Evolutionary conservation across 2,797 vertebrate genomes (phyloP).

Genomic region (Sitta carolinensis): DNA sequence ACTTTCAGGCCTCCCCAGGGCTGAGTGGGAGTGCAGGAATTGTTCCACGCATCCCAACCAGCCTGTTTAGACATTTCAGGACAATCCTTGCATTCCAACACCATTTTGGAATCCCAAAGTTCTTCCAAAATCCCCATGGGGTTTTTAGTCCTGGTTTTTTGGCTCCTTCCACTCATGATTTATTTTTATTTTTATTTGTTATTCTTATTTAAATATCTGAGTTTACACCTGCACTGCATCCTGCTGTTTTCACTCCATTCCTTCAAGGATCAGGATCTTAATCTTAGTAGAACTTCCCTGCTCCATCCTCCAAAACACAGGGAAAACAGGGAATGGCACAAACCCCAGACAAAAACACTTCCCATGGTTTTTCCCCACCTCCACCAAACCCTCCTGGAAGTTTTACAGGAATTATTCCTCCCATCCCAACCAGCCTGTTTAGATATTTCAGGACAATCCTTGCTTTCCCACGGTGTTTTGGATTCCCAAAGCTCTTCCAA

Average conservation of each 20-base stretch:
- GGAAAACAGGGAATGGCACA: neutral
- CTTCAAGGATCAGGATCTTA: neutral
- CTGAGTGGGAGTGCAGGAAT: neutral
- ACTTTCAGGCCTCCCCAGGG: neutral
- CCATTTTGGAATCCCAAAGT: neutral
- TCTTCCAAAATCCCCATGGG: neutral
- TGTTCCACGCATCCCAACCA: neutral
- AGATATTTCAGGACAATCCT: neutral
- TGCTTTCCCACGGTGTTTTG: neutral
- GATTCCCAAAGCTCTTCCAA: neutral
- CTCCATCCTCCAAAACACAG: neutral
- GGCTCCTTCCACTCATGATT: neutral
- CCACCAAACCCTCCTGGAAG: neutral
- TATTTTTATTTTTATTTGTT: neutral
- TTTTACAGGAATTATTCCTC: neutral
- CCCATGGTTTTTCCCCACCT: neutral
- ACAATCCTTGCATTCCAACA: neutral
- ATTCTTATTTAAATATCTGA: neutral
- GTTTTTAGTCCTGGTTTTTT: no score
- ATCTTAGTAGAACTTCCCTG: neutral
- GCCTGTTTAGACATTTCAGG: neutral
- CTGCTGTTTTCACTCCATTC: neutral
- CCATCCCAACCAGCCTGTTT: neutral
- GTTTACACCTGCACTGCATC: neutral
- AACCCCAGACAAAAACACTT: neutral